phyloP scores from a whole-genome alignment of 2,113 vertebrate species.

The Turdus rufiventris region DNA sequence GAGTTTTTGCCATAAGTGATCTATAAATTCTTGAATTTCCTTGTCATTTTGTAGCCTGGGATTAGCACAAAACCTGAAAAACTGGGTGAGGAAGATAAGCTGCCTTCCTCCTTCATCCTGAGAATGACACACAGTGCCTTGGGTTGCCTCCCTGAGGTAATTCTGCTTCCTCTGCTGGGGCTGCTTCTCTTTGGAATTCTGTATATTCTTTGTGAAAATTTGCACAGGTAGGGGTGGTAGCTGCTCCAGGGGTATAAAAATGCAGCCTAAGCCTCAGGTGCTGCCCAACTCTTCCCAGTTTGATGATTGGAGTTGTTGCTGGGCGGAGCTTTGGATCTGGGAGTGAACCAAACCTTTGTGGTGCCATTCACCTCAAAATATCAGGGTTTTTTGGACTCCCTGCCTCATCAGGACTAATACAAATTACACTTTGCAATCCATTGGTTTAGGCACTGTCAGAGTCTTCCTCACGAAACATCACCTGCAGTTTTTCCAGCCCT shows the following conservation, averaged over 20 bases:
- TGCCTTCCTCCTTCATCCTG: not conserved
- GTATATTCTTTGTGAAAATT: not conserved
- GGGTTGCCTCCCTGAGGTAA: not conserved
- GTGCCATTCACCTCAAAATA: not conserved
- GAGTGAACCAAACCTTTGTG: not conserved
- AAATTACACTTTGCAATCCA: not conserved
- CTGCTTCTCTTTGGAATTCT: not conserved
- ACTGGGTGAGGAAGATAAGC: not conserved
- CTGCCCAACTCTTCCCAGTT: not conserved
- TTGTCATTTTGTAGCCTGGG: not conserved
- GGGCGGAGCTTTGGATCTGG: not conserved
- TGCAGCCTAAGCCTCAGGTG: not conserved
- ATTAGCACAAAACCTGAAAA: not conserved
- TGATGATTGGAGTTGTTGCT: not conserved
- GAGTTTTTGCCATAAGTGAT: accelerated
- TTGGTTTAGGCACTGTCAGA: not conserved
- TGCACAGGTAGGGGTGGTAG: not conserved
- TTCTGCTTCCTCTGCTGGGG: not conserved
- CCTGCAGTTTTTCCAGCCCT: not conserved
- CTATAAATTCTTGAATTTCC: not conserved
- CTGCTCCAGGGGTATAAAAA: not conserved
- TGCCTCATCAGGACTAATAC: not conserved
- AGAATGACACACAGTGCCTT: not conserved
- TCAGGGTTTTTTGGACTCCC: accelerated
- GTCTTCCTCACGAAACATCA: not conserved